These are phyloP conservation scores for Drymonia ruficornis DNA, from an alignment of 2,888 invertebrate genomes.

Conservation along the genomic window DNA sequence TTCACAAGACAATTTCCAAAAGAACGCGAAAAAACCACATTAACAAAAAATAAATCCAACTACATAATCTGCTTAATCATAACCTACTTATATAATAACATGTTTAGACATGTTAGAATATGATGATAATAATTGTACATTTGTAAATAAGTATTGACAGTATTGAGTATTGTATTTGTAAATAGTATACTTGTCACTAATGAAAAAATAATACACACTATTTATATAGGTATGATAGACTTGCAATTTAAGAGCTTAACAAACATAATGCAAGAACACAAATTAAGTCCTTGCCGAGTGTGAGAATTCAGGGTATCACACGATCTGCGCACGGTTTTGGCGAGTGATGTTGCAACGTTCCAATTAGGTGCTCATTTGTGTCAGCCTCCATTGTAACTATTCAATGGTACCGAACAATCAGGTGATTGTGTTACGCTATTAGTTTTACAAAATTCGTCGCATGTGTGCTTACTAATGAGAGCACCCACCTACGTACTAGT, in stretches of 20 bases:
- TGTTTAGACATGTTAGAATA: too few relatives aligned
- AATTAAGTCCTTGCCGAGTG: constrained; percentile 46
- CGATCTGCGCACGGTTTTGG: constrained; percentile 65
- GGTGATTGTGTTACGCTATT: constrained; percentile 65
- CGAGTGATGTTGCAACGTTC: constrained; percentile 75
- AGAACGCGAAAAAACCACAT: too few relatives aligned
- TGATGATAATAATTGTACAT: too few relatives aligned
- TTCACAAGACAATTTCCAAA: too few relatives aligned
- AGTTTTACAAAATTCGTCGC: constrained; percentile 58
- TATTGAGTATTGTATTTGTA: too few relatives aligned
- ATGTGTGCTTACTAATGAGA: constrained; percentile 13
- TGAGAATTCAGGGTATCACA: constrained; percentile 56
- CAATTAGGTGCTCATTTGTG: constrained; percentile 83
- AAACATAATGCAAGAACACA: constrained; percentile 16
- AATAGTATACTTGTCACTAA: neutral
- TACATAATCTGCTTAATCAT: too few relatives aligned
- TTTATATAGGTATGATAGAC: neutral
- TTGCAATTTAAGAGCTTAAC: neutral
- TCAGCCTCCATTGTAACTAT: constrained; percentile 76
- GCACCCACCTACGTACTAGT: constrained; percentile 8
- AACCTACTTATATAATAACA: too few relatives aligned
- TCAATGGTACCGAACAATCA: constrained; percentile 72
- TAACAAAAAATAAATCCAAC: too few relatives aligned
- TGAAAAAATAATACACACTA: neutral
- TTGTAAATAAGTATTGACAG: too few relatives aligned